A percentile compares a stretch with the other conserved stretches of the same genome.
Conservation (phyloP, 2,888 invertebrate species). For the Andricus curvator region DNA sequence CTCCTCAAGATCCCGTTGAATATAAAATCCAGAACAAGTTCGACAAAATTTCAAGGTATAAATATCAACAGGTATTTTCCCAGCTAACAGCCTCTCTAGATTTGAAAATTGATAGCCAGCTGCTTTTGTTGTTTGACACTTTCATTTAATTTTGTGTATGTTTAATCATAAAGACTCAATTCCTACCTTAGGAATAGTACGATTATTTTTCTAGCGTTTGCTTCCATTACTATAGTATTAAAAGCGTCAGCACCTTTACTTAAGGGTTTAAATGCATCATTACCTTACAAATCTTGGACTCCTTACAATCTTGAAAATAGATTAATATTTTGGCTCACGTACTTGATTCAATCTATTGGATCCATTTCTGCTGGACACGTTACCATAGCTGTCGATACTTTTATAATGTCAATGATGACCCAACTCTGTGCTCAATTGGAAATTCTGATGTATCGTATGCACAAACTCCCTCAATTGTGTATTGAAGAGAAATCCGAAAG, state of each 20-base stretch:
- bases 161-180: neutral
- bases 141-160: neutral
- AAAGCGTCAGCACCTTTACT: slow-evolving; percentile 17
- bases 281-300: slow-evolving; percentile 58
- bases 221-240: slow-evolving; percentile 17
- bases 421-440: slow-evolving; percentile 56
- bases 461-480: slow-evolving; percentile 33
- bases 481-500: neutral
- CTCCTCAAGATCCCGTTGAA: slow-evolving; percentile 13
- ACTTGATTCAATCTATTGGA: slow-evolving; percentile 56
- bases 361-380: slow-evolving; percentile 52
- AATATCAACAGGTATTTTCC: neutral
- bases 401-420: slow-evolving; percentile 58
- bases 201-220: slow-evolving; percentile 14
- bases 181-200: slow-evolving; percentile 10
- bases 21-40: slow-evolving; percentile 21
- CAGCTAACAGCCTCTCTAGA: neutral
- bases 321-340: slow-evolving; percentile 51
- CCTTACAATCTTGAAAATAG: slow-evolving; percentile 53
- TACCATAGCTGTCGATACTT: slow-evolving; percentile 58
- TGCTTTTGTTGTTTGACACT: neutral
- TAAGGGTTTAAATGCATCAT: slow-evolving; percentile 28
- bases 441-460: slow-evolving; percentile 55
- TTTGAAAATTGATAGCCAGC: neutral
- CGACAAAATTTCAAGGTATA: slow-evolving; percentile 24